A percentile compares a stretch with the other conserved stretches of the same genome.
These are phyloP conservation scores for Metopia argyrocephala DNA, from an alignment of 2,888 invertebrate species.

Conservation along the genomic window DNA sequence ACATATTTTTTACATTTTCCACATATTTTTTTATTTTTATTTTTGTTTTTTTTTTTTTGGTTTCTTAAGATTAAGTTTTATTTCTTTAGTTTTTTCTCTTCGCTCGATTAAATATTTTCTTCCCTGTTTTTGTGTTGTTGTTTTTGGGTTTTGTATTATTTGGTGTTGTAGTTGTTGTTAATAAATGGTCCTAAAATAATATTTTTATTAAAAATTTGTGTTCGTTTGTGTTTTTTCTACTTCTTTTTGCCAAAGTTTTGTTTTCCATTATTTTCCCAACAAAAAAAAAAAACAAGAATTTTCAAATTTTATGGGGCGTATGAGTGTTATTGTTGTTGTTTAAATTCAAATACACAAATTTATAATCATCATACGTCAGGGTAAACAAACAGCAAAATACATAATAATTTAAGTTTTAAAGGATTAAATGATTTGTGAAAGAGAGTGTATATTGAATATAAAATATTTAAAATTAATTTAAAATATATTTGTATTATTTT, in stretches of 20 bases:
- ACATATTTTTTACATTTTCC: neutral
- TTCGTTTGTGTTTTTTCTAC: neutral
- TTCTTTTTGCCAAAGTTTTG: neutral
- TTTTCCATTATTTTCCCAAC: too few relatives aligned
- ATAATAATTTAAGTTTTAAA: neutral
- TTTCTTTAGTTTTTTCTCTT: neutral
- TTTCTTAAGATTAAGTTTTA: neutral
- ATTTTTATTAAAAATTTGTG: neutral
- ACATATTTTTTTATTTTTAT: neutral
- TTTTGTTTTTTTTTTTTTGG: neutral
- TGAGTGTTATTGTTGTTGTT: conserved; percentile 5
- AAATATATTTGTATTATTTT: too few relatives aligned
- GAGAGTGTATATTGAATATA: neutral
- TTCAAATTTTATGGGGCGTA: neutral
- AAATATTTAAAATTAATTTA: neutral
- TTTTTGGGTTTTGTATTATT: neutral
- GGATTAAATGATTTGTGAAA: neutral
- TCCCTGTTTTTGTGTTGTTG: neutral
- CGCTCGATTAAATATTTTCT: neutral
- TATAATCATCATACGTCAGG: neutral
- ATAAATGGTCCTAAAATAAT: neutral
- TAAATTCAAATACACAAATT: neutral
- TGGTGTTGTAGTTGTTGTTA: neutral
- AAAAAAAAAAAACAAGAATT: too few relatives aligned
- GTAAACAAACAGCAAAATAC: neutral